Base-by-base conservation (phyloP, 2,113 vertebrate species). In the Vulpes vulpes region DNA sequence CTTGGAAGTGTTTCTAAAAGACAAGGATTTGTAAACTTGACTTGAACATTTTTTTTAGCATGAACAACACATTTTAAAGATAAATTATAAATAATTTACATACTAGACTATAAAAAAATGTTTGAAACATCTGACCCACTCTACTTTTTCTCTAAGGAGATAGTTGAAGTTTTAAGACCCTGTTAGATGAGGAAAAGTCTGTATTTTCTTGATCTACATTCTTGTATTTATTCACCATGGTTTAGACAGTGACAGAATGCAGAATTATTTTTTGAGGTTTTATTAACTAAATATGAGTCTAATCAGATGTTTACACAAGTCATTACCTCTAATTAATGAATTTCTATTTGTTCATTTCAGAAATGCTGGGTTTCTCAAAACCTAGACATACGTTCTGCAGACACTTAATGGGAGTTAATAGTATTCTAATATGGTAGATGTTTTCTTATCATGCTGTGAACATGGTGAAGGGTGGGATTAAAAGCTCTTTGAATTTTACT, bases 331-430 rank as follows among this genome's bases (percentile, higher is more conserved):
- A 43, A 74, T 73, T 64, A 71, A n/a, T 73, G 51, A 89, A 65
- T 83, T 95, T 94, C 14, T 6, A 78, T n/a, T 93, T 89, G 22
- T 69, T 90, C 15, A 65, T 73, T 97, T 23, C 11, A 81, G 38
- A 95, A 95, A 60, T 89, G 8, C 15, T 51, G 1, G 7, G 64
- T 62, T 71, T 84, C 85, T 84, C 60, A 43, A 95, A 73, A 38
- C 27, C 16, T 78, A 1, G 57, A 59, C 49, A 35, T 57, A 19
- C 5, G 49, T 2, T 85, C 35, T 89, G 27, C 19, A 78, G n/a
- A 93, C n/a, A 43, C 12, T 62, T 76, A 11, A 19, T 76, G 43
- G 11, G n/a, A 80, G 73, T 91, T 69, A 62, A 35, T 38, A 14
- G 53, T 60, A 11, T 85, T 89, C 15, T 23, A 30, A 62, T 16